Percentiles rank a stretch among this genome's conserved stretches.
phyloP scores from a whole-genome alignment of 2,888 invertebrate genomes.

The Synergus gifuensis region DNA sequence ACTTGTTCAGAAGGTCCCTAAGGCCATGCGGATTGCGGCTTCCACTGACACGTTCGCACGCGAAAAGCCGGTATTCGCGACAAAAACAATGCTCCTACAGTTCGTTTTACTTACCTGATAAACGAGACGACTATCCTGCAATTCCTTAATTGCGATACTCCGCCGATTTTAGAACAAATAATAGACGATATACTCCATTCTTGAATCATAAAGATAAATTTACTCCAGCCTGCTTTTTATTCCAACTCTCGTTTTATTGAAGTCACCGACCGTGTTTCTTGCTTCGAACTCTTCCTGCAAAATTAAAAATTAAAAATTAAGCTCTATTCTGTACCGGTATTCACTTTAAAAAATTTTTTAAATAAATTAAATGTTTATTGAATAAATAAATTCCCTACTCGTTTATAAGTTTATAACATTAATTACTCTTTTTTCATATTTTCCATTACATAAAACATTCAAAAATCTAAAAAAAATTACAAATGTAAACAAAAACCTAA shows the following conservation, averaged over 20 bases:
- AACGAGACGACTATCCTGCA: too few species aligned
- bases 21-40: conserved; percentile 45
- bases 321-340: too few species aligned
- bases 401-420: not conserved
- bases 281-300: too few species aligned
- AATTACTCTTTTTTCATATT: not conserved
- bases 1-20: conserved; percentile 60
- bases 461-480: not conserved
- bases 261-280: too few species aligned
- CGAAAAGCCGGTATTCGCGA: conserved; percentile 46
- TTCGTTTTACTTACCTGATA: not conserved
- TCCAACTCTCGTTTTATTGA: too few species aligned
- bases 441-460: too few species aligned
- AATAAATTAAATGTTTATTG: not conserved
- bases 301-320: too few species aligned
- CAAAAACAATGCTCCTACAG: conserved; percentile 41
- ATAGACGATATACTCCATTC: not conserved
- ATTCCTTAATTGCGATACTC: not conserved
- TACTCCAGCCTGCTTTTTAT: too few species aligned
- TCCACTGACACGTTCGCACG: conserved; percentile 41
- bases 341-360: too few species aligned
- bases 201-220: too few species aligned
- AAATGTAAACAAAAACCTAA: not conserved
- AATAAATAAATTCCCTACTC: not conserved
- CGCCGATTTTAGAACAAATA: conserved; percentile 4